These are phyloP conservation scores for Porites lobata DNA, from an alignment of 92 coral and sea anemone species.

Conservation along the genomic window DNA sequence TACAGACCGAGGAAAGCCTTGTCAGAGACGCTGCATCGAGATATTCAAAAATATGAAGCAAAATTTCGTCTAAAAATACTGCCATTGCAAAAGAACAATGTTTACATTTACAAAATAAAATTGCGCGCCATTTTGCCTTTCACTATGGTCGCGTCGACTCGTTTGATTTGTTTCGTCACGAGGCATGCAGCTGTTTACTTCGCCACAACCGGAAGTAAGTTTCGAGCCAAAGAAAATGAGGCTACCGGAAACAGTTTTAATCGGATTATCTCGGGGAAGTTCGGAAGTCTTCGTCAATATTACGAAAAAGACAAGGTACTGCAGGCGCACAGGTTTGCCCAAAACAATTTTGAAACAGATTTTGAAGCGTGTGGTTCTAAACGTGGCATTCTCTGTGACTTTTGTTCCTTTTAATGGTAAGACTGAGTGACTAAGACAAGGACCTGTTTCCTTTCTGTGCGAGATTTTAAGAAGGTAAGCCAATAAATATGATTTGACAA, in stretches of 20 bases:
- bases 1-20: conserved; percentile 78
- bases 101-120: conserved; percentile 33
- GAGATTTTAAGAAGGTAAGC: too few relatives aligned
- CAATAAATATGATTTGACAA: too few relatives aligned
- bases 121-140: conserved; percentile 48
- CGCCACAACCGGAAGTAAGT: conserved; percentile 71
- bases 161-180: conserved; percentile 54
- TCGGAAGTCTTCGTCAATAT: too few relatives aligned
- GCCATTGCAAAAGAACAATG: conserved; percentile 51
- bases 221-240: conserved; percentile 33
- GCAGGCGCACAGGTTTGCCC: too few relatives aligned
- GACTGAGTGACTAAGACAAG: too few relatives aligned
- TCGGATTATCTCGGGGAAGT: too few relatives aligned
- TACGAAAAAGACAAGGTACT: too few relatives aligned
- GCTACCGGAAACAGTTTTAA: background rate
- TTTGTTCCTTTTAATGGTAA: too few relatives aligned
- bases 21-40: conserved; percentile 78
- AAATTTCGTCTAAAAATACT: conserved; percentile 90
- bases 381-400: too few relatives aligned
- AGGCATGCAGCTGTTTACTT: conserved; percentile 66
- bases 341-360: too few relatives aligned
- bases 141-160: background rate
- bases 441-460: too few relatives aligned
- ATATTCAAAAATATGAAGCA: conserved; percentile 91
- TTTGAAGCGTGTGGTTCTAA: too few relatives aligned